These are phyloP conservation scores for Hemiscyllium ocellatum DNA, from an alignment of 2,113 vertebrate species.

Conservation along the genomic window DNA sequence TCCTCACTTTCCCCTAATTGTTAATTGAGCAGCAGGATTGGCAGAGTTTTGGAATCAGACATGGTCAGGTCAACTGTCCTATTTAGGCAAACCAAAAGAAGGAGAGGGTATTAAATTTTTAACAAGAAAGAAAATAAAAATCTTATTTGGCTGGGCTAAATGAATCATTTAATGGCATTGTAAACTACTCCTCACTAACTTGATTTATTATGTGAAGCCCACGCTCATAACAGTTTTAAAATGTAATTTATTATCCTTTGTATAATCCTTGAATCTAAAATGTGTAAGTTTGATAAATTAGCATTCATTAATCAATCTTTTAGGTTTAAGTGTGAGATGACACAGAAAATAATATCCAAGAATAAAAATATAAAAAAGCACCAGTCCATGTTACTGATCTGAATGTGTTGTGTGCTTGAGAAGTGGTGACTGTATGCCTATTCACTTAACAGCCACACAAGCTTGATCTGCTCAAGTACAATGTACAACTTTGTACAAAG, in stretches of 20 bases:
- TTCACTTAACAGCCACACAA: neutral
- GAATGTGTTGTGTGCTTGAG: neutral
- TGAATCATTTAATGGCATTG: neutral
- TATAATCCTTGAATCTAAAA: neutral
- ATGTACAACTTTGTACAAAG: neutral
- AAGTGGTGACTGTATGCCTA: neutral
- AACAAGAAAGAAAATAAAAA: neutral
- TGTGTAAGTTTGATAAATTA: neutral
- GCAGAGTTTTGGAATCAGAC: neutral
- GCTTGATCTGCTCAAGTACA: neutral
- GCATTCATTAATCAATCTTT: neutral
- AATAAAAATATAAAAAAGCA: neutral
- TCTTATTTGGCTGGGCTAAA: neutral
- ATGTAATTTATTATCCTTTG: neutral
- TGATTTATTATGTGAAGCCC: neutral
- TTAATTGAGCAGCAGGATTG: neutral
- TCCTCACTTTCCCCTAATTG: neutral
- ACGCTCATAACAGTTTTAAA: neutral
- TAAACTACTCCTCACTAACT: neutral
- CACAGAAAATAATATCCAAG: neutral
- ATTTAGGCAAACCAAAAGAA: neutral
- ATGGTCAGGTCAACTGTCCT: neutral
- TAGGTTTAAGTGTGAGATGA: neutral
- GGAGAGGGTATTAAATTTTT: neutral
- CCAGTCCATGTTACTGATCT: neutral